phyloP scores from a whole-genome alignment of 23 tunicate species.

The Ascidia mentula region DNA sequence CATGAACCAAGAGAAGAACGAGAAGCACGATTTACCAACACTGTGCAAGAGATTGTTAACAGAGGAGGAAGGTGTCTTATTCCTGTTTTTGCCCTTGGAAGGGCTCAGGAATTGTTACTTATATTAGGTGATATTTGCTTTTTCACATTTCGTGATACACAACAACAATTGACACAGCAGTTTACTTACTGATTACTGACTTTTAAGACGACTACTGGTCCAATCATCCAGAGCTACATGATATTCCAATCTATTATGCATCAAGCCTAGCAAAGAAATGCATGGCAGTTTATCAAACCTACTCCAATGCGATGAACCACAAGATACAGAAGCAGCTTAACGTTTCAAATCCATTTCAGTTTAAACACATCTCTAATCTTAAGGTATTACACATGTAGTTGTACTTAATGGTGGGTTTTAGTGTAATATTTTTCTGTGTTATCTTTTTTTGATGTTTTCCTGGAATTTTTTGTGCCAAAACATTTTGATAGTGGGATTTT shows the following conservation, averaged over 20 bases:
- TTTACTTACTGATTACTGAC: neutral
- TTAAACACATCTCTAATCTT: slow-evolving; percentile 85
- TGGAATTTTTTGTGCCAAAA: no score
- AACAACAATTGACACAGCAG: neutral
- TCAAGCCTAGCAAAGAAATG: slow-evolving; percentile 96
- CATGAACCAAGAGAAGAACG: slow-evolving; percentile 94
- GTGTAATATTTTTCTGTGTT: neutral
- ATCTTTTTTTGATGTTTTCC: no score
- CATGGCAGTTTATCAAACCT: slow-evolving; percentile 97
- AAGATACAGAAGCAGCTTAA: slow-evolving; percentile 83
- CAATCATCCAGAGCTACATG: slow-evolving; percentile 91
- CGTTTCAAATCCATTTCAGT: slow-evolving; percentile 89
- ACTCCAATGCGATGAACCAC: slow-evolving; percentile 96
- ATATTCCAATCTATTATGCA: slow-evolving; percentile 93
- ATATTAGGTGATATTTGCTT: no score
- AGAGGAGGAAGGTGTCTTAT: slow-evolving; percentile 97
- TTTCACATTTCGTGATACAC: no score
- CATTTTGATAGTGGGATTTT: no score
- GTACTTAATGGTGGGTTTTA: no score
- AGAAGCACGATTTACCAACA: slow-evolving; percentile 82
- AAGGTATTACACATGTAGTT: slow-evolving; percentile 44
- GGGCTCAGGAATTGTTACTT: slow-evolving; percentile 88
- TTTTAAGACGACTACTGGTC: slow-evolving; percentile 93
- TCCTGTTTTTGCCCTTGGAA: slow-evolving; percentile 94
- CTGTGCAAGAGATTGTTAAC: slow-evolving; percentile 82